Base-by-base conservation (phyloP, 2,888 invertebrate species). In the Dynastes grantii region DNA sequence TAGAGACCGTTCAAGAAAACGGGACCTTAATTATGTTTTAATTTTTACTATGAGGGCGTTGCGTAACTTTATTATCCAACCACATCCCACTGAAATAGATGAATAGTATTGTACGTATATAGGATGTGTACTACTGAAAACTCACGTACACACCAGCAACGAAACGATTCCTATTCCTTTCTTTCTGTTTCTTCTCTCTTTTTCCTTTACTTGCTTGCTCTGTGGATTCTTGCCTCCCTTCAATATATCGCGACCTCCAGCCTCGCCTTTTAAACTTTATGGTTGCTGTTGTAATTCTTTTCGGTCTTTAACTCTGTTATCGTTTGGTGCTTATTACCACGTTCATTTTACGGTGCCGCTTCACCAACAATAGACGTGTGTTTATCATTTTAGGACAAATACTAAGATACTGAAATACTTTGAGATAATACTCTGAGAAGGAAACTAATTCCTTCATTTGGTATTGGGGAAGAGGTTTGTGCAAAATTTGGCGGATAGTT, bases 101-200 rank as follows among this genome's bases (percentile, higher is more conserved):
- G 45, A 8, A 45, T 45, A 11, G 45, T 45, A 45, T 45, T 45
- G 29, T 11, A 4, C 55, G 55, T 55, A 6, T 16, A n/a, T 51
- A 9, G 2, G 51, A 1, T 71, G 71, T 55, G 55, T 55, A 58
- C 71, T 16, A 71, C 55, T 55, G 16, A 55, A 55, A 71, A 9
- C 71, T 71, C 71, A 71, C 71, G 71, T 71, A 71, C 51, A 53
- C 71, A 71, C 71, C 55, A 71, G 71, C 37, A 71, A 37, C 71
- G 2, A 9, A 29, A 37, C 64, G 37, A n/a, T 40, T 65, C 65
- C 55, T 16, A 16, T 55, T 55, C 16, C 16, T 16, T 51, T 51
- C 2, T 55, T 55, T 16, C 16, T 16, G 16, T 13, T 16, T 55
- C 16, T 16, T 55, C 16, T 13, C 6, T 55, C 16, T 55, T 16